Base-by-base conservation (phyloP, 2,888 invertebrate species). In the Drepanosiphum platanoidis region DNA sequence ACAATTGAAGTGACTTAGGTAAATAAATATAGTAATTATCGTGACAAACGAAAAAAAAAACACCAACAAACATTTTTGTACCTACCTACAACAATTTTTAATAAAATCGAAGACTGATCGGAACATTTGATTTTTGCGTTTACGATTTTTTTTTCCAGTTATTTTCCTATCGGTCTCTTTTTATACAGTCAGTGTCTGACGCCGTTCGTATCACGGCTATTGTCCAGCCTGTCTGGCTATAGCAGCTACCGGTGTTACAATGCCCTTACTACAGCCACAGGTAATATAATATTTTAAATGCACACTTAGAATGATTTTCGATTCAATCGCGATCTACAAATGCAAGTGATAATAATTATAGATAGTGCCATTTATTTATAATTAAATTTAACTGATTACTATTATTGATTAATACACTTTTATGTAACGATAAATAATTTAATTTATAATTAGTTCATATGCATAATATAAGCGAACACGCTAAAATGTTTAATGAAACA, bases 221-320 rank as follows among this genome's bases (percentile, higher is more conserved):
- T 27, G 9, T 61, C 27, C 61, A 61, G 58, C 13, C 61, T 22
- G 1, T 27, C 27, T n/a, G 9, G n/a, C 9, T 22, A 61, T 61
- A 18, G 18, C 61, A 61, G 22, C n/a, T 22, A 61, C 27, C 22
- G 22, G 3, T 8, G 11, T 32, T 75, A 58, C 22, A 15, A 75
- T 75, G 75, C 22, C 75, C 18, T 3, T 75, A 34, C 75, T 75
- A 34, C 34, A 75, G 22, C 34, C 58, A 3, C 75, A 75, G 75
- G 75, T 75, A 75, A 75, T 58, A 27, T 75, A 75, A 75, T 58
- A 27, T 36, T 68, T 68, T 66, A 36, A n/a, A 39, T 22, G 18
- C 18, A 52, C 22, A 52, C 3, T 1, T 52, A 18, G 15, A n/a
- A 18, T 52, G 18, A 52, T 52, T 52, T 52, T 52, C 0, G 18